phyloP scores from a whole-genome alignment of 2,888 invertebrate genomes.

The Julus scandinavius region DNA sequence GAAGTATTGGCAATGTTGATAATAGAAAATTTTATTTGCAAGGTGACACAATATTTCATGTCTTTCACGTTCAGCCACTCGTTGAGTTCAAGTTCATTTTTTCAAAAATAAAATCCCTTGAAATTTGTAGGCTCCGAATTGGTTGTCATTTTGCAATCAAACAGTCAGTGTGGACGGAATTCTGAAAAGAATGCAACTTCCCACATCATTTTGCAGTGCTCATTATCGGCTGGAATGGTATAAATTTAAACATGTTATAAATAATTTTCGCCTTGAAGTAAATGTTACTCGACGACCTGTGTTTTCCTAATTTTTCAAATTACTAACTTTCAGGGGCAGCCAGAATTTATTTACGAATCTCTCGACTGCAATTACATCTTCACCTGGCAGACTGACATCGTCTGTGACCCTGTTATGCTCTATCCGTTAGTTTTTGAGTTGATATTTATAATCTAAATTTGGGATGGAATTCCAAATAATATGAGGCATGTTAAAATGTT shows the following conservation, averaged over 20 bases:
- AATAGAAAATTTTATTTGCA: slow-evolving; percentile 27
- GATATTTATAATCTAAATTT: not conserved
- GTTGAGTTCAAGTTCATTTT: not conserved
- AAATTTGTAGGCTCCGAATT: slow-evolving; percentile 21
- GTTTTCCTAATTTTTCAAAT: not conserved
- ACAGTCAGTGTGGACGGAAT: slow-evolving; percentile 39
- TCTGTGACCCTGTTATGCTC: slow-evolving; percentile 26
- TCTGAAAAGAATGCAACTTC: slow-evolving; percentile 31
- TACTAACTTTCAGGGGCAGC: slow-evolving; percentile 43
- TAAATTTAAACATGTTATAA: not conserved
- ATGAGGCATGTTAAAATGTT: too few species aligned
- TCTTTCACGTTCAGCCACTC: not conserved
- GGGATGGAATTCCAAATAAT: too few species aligned
- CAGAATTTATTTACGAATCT: slow-evolving; percentile 34
- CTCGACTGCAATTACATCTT: slow-evolving; percentile 49
- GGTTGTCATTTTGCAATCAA: slow-evolving; percentile 29
- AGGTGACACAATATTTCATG: not conserved
- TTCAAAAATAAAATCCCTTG: not conserved
- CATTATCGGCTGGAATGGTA: slow-evolving; percentile 45
- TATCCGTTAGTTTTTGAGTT: not conserved
- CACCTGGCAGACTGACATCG: slow-evolving; percentile 32
- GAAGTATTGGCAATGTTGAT: slow-evolving; percentile 17
- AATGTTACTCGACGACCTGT: not conserved
- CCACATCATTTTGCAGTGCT: slow-evolving; percentile 43
- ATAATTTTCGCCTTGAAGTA: not conserved